Conservation (phyloP, 2,888 invertebrate genomes). For the Scaptodrosophila latifasciaeformis region DNA sequence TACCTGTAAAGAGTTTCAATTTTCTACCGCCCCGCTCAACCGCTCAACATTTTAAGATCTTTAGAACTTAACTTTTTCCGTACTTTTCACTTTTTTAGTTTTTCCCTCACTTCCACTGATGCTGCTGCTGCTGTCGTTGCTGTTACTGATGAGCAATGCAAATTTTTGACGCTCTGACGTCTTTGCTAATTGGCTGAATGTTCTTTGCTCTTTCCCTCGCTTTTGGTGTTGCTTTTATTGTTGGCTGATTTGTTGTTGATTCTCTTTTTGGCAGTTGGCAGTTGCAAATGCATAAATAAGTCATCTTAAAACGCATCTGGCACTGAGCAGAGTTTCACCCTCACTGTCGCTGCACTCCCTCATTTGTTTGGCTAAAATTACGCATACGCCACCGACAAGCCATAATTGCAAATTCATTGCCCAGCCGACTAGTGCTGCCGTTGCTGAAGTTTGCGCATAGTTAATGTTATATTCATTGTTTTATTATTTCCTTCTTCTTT, state of each 20-base stretch:
- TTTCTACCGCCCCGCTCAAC: conserved; percentile 10
- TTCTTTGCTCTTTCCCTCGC: neutral
- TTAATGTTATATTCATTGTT: neutral
- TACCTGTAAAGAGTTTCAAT: conserved; percentile 22
- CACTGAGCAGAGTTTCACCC: neutral
- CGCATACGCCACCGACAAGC: conserved; percentile 28
- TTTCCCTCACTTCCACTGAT: no score
- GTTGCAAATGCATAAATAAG: neutral
- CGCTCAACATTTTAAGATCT: no score
- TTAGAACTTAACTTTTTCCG: no score
- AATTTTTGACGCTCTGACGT: conserved; percentile 28
- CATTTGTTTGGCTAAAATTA: conserved; percentile 18
- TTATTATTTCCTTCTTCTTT: neutral
- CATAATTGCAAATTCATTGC: conserved; percentile 55
- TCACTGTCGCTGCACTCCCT: neutral
- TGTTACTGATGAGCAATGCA: conserved; percentile 27
- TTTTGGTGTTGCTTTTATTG: neutral
- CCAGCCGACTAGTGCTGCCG: neutral
- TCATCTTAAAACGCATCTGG: neutral
- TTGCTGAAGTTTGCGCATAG: neutral
- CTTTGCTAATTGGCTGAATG: no score
- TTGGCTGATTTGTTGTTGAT: neutral
- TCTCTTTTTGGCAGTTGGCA: neutral
- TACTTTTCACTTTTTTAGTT: no score
- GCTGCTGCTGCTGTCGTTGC: neutral